These are phyloP conservation scores for Pegoplata infirma DNA, from an alignment of 2,888 invertebrate species.

Conservation along the genomic window DNA sequence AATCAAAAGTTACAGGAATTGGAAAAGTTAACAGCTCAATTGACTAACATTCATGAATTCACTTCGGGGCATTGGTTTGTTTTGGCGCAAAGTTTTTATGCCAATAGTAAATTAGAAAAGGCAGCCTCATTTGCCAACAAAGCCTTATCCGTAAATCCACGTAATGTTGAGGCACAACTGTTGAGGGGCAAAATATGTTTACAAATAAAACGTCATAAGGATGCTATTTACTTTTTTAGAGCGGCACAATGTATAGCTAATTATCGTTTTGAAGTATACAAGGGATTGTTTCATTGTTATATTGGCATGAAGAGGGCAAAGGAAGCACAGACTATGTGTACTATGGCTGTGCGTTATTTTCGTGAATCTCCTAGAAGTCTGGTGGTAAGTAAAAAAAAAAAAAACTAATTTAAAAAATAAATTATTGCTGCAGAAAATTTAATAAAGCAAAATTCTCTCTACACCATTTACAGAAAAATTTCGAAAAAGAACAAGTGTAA, in stretches of 20 bases:
- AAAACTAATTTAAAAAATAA: no score
- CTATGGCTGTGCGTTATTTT: slow-evolving; percentile 84
- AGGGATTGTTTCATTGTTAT: slow-evolving; percentile 88
- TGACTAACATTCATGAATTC: slow-evolving; percentile 77
- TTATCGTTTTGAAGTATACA: slow-evolving; percentile 83
- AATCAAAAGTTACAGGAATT: slow-evolving; percentile 82
- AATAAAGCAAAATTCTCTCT: no score
- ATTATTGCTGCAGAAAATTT: no score
- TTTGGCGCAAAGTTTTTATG: slow-evolving; percentile 84
- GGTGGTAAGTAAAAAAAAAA: slow-evolving; percentile 80
- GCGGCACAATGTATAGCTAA: slow-evolving; percentile 72
- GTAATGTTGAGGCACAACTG: slow-evolving; percentile 85
- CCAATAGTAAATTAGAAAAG: slow-evolving; percentile 81
- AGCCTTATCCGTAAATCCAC: slow-evolving; percentile 82
- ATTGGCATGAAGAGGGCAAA: slow-evolving; percentile 83
- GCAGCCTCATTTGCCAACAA: slow-evolving; percentile 87
- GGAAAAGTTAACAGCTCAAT: slow-evolving; percentile 80
- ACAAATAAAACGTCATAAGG: slow-evolving; percentile 71
- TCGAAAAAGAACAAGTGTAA: no score
- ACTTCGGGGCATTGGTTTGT: slow-evolving; percentile 87
- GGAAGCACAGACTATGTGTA: slow-evolving; percentile 86
- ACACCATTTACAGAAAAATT: no score
- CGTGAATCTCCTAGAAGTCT: slow-evolving; percentile 86
- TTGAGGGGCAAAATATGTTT: slow-evolving; percentile 80
- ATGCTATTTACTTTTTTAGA: slow-evolving; percentile 72